Percentiles rank a stretch among this genome's conserved stretches.
Conservation (phyloP, 1,140 invertebrate species). For the Drosophila ercepeae region DNA sequence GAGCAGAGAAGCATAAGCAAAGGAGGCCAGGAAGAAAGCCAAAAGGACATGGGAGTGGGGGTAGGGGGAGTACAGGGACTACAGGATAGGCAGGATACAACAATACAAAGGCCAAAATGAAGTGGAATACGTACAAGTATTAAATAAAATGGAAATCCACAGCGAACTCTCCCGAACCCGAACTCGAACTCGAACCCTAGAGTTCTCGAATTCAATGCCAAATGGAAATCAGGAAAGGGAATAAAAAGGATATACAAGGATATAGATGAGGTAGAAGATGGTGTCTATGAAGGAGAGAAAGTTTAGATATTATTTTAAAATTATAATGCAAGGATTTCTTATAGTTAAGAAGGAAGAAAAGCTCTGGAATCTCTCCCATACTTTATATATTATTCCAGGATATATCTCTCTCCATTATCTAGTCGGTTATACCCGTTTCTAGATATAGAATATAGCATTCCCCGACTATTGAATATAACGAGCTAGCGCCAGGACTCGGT, state of each 20-base stretch:
- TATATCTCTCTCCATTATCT: too few relatives aligned
- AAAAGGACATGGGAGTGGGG: background rate
- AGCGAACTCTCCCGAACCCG: conserved; percentile 44
- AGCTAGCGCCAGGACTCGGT: background rate
- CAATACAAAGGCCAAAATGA: conserved; percentile 62
- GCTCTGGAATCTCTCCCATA: too few relatives aligned
- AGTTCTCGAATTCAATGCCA: background rate
- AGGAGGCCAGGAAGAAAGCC: background rate
- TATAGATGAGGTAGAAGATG: background rate
- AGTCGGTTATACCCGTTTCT: too few relatives aligned
- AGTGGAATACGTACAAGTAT: conserved; percentile 74
- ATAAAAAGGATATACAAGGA: background rate
- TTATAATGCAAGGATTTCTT: too few relatives aligned
- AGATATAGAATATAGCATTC: too few relatives aligned
- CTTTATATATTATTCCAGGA: too few relatives aligned
- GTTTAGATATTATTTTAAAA: too few relatives aligned
- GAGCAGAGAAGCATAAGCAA: conserved; percentile 11
- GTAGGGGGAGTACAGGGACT: too few relatives aligned
- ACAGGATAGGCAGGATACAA: conserved; percentile 36
- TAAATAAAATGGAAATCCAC: conserved; percentile 65
- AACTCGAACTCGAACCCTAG: background rate
- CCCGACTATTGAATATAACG: too few relatives aligned
- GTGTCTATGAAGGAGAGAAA: too few relatives aligned
- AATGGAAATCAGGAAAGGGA: conserved; percentile 13
- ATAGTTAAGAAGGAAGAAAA: too few relatives aligned